Evolutionary conservation across 2,797 vertebrate species (phyloP).

Genomic region (Lophotriccus pileatus): DNA sequence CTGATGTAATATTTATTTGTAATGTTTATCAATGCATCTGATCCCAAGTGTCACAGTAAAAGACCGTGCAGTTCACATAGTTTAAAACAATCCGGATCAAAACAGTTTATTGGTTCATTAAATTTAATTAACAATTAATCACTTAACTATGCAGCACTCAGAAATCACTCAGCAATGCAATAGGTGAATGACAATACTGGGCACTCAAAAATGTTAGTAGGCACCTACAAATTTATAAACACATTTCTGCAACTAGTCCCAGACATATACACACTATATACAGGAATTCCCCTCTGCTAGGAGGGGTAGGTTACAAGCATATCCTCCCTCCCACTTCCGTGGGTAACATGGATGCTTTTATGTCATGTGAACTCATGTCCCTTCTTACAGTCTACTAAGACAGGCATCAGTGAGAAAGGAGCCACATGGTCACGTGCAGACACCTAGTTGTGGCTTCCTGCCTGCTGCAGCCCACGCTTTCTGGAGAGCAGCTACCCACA

Average conservation of each 20-base stretch:
- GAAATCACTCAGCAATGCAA: neutral
- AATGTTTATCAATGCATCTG: neutral
- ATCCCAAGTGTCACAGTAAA: neutral
- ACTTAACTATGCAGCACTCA: neutral
- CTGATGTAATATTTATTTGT: neutral
- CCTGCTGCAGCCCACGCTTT: fast-evolving
- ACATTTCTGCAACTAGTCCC: neutral
- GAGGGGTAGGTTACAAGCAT: neutral
- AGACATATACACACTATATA: neutral
- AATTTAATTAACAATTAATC: neutral
- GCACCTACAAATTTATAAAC: neutral
- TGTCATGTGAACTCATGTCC: neutral
- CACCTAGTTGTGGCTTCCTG: neutral
- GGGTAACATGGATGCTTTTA: neutral
- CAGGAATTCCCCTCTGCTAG: neutral
- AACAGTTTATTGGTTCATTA: neutral
- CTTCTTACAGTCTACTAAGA: neutral
- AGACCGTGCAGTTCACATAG: neutral
- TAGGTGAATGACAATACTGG: neutral
- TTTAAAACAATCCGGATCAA: neutral
- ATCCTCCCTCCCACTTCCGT: neutral
- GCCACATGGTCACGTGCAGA: fast-evolving
- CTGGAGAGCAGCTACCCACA: neutral
- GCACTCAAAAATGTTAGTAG: neutral
- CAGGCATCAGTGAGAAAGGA: neutral